Conservation (phyloP, 2,113 vertebrate species). For the Indri indri region DNA sequence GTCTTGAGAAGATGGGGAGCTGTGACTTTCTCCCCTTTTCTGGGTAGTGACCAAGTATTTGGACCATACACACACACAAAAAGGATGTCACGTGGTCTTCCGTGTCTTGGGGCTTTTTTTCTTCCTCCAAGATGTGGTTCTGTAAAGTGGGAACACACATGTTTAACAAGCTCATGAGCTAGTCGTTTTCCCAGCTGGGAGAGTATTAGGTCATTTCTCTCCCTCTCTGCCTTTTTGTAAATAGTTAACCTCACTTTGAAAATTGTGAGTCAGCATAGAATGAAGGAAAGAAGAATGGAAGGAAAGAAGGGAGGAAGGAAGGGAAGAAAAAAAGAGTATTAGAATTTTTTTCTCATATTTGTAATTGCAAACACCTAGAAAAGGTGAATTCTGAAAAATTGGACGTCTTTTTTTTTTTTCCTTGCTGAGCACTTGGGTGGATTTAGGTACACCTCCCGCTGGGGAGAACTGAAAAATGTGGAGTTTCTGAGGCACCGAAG, state of each 20-base stretch:
- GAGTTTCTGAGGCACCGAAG: background rate
- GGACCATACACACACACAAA: background rate
- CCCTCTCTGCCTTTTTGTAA: background rate
- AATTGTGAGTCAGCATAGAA: conserved; percentile 14
- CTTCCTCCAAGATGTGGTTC: background rate
- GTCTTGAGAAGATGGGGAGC: background rate
- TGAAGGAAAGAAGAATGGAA: background rate
- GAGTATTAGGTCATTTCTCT: background rate
- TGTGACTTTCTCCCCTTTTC: background rate
- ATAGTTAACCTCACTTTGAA: conserved; percentile 29
- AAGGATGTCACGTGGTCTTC: background rate
- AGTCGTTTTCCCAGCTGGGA: background rate
- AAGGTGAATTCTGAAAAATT: background rate
- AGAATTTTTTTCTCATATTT: background rate
- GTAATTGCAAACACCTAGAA: background rate
- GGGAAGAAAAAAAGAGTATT: background rate
- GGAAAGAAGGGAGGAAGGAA: background rate
- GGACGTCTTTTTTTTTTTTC: background rate
- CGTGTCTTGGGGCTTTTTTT: background rate
- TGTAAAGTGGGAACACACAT: background rate
- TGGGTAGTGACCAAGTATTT: background rate
- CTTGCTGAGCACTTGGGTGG: background rate
- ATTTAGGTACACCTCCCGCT: background rate
- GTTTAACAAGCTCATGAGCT: background rate
- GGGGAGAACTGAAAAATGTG: background rate